Evolutionary conservation across 2,888 invertebrate species (phyloP).

Genomic region (Acanthococcus lagerstroemiae): DNA sequence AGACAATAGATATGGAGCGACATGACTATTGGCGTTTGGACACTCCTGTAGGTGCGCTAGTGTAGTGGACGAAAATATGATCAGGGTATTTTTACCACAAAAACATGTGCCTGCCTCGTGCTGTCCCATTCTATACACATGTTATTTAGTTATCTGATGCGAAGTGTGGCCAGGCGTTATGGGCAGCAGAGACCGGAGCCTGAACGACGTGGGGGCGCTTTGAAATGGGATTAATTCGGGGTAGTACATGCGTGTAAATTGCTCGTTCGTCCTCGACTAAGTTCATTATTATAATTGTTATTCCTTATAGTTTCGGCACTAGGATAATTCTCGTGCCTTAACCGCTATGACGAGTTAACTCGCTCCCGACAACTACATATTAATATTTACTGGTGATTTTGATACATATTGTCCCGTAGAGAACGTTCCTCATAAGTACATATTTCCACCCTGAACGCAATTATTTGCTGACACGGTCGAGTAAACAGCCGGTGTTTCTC

Average conservation of each 20-base stretch:
- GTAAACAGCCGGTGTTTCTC: too few relatives aligned
- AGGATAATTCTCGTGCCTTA: conserved; percentile 19
- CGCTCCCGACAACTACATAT: background rate
- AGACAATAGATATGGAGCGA: too few relatives aligned
- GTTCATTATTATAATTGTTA: conserved; percentile 31
- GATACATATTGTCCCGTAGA: too few relatives aligned
- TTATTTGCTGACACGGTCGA: too few relatives aligned
- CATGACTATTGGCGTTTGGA: too few relatives aligned
- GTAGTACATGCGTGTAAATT: conserved; percentile 30
- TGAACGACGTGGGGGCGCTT: conserved; percentile 12
- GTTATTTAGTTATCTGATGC: conserved; percentile 31
- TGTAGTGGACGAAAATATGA: too few relatives aligned
- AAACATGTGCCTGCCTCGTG: too few relatives aligned
- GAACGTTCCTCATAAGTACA: too few relatives aligned
- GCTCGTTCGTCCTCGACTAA: conserved; percentile 31
- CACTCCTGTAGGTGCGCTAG: too few relatives aligned
- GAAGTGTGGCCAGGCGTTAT: conserved; percentile 28
- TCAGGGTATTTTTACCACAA: too few relatives aligned
- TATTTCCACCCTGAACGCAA: too few relatives aligned
- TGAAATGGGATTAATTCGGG: conserved; percentile 29
- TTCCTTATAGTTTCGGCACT: conserved; percentile 14
- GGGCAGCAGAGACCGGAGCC: conserved; percentile 3
- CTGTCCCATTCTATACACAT: conserved; percentile 16
- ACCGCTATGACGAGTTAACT: conserved; percentile 15
- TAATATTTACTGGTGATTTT: too few relatives aligned